Conservation (phyloP, 2,113 vertebrate species). For the Galemys pyrenaicus region DNA sequence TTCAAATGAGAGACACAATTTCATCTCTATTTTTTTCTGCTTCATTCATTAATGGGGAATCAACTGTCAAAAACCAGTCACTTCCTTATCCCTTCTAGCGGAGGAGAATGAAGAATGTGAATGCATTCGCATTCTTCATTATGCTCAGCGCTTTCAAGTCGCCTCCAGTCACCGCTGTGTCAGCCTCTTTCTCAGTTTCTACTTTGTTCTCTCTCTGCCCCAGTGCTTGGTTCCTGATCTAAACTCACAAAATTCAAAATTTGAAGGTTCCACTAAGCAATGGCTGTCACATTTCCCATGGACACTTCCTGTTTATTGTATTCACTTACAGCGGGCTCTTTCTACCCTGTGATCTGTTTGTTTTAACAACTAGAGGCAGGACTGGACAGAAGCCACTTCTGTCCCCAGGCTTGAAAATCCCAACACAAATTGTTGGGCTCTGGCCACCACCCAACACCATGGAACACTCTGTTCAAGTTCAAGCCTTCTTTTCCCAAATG, state of each 20-base stretch:
- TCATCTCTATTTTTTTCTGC: neutral
- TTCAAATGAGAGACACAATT: neutral
- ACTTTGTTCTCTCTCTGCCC: neutral
- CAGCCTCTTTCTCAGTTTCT: neutral
- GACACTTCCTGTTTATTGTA: conserved; percentile 42
- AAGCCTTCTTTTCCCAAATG: neutral
- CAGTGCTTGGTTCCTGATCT: neutral
- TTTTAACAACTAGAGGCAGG: conserved; percentile 68
- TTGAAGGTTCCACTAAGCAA: neutral
- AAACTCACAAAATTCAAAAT: neutral
- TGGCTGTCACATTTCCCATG: conserved; percentile 5
- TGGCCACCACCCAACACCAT: conserved; percentile 48
- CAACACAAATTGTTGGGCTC: conserved; percentile 9
- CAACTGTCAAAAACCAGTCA: neutral
- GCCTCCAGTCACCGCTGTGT: neutral
- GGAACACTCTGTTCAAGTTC: conserved; percentile 48
- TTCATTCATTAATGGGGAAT: neutral
- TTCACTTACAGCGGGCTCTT: conserved; percentile 28
- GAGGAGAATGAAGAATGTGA: too few species aligned
- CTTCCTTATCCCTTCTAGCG: neutral
- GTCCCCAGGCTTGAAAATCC: conserved; percentile 55
- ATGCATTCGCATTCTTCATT: neutral
- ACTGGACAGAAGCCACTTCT: conserved; percentile 63
- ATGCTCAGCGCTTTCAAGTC: neutral
- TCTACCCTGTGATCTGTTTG: conserved; percentile 45